Conservation (phyloP, 1,140 invertebrate species). For the Melanaphis sacchari region DNA sequence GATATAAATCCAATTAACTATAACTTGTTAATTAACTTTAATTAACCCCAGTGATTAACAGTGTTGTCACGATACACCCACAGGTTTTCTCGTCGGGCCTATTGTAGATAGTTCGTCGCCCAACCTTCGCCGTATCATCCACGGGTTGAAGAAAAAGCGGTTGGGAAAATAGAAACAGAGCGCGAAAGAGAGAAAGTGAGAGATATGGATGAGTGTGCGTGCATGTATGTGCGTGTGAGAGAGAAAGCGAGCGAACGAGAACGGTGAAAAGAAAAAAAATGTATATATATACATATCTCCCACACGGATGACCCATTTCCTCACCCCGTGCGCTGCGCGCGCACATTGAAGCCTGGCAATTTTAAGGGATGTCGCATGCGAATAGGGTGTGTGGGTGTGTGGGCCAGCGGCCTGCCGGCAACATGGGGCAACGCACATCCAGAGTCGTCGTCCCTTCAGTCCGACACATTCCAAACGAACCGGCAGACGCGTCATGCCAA, state of each 20-base stretch:
- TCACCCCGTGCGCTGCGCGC: conserved; percentile 50
- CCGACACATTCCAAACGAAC: conserved; percentile 44
- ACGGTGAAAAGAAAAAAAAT: background rate
- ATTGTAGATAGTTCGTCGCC: background rate
- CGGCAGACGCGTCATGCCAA: conserved; percentile 36
- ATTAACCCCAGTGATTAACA: conserved; percentile 44
- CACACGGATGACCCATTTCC: conserved; percentile 57
- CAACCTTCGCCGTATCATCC: background rate
- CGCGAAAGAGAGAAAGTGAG: background rate
- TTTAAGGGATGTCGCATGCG: conserved; percentile 56
- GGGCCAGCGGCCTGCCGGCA: conserved; percentile 50
- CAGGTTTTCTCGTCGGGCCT: background rate
- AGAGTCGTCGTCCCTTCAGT: conserved; percentile 48
- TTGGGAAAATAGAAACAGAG: background rate
- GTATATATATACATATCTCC: conserved; percentile 35
- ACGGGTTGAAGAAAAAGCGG: background rate
- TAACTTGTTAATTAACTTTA: conserved; percentile 21
- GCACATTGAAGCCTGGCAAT: conserved; percentile 51
- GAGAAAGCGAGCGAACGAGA: background rate
- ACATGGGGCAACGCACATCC: conserved; percentile 14
- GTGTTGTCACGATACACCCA: conserved; percentile 26
- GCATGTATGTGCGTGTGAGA: background rate
- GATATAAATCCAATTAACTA: conserved; percentile 43
- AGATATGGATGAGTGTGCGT: background rate
- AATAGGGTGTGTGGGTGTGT: conserved; percentile 53